These are phyloP conservation scores for Rhopalosiphum nymphaeae DNA, from an alignment of 2,888 invertebrate species.

Conservation along the genomic window DNA sequence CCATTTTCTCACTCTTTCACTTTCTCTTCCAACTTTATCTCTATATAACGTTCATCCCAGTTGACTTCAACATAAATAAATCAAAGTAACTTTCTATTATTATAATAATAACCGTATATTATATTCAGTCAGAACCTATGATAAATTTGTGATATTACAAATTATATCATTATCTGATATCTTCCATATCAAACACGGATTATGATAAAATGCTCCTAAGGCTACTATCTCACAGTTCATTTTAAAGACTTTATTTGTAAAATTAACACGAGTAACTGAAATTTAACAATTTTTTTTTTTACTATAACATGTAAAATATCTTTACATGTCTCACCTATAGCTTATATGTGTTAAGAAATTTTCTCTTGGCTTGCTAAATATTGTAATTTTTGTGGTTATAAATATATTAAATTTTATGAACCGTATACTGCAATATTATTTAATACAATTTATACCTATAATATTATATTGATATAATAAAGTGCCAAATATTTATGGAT, in stretches of 20 bases:
- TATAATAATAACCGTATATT: constrained; percentile 3
- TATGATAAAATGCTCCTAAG: neutral
- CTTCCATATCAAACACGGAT: neutral
- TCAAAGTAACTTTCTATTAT: neutral
- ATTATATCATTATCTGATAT: neutral
- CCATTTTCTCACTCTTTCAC: neutral
- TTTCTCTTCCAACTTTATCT: constrained; percentile 1
- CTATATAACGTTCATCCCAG: neutral
- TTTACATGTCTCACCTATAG: neutral
- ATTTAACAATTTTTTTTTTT: neutral
- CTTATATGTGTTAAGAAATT: neutral
- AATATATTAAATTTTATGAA: neutral
- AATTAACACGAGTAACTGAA: neutral
- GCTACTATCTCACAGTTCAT: neutral
- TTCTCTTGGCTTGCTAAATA: rapidly evolving
- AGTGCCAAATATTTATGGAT: neutral
- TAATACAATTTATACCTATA: neutral
- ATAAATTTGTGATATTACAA: neutral
- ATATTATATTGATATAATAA: neutral
- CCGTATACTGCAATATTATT: neutral
- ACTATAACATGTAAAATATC: neutral
- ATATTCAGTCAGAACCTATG: neutral
- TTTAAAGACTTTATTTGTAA: neutral
- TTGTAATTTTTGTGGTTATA: neutral
- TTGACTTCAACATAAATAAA: neutral